Conservation (phyloP, 1,140 invertebrate species). For the Brachionus rubens region DNA sequence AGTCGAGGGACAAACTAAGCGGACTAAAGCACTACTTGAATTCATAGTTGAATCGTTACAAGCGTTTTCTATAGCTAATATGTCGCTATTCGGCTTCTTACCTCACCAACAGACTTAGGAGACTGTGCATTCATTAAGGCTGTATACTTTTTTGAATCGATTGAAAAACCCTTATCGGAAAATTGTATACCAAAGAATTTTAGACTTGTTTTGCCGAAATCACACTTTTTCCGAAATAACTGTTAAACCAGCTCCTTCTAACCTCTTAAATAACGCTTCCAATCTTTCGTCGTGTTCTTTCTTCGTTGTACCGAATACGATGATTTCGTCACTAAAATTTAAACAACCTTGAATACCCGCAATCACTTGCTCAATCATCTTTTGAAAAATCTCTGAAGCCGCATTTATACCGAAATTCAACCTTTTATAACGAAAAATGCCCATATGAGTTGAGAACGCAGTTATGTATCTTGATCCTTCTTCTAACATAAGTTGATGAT, state of each 20-base stretch:
- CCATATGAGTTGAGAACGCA: not conserved
- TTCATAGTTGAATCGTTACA: too few relatives aligned
- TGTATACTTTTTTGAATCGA: not conserved
- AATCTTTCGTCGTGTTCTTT: not conserved
- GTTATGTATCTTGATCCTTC: not conserved
- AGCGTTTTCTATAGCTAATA: too few relatives aligned
- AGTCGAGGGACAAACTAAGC: too few relatives aligned
- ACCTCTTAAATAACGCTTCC: not conserved
- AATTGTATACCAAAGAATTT: constrained; percentile 3
- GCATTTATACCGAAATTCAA: too few relatives aligned
- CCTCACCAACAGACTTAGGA: constrained; percentile 40
- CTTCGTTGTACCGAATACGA: constrained; percentile 1
- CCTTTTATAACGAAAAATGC: not conserved
- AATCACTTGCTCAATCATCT: not conserved
- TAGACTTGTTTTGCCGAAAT: constrained; percentile 11
- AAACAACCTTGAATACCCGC: not conserved
- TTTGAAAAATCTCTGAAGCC: constrained; percentile 5
- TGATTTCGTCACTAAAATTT: constrained; percentile 7
- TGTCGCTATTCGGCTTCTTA: too few relatives aligned
- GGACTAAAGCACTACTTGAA: too few relatives aligned
- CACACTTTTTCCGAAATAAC: constrained; percentile 1
- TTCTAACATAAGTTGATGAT: not conserved
- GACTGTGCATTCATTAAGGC: not conserved
- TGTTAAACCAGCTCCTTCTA: not conserved
- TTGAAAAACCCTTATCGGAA: not conserved